Evolutionary conservation across 2,888 invertebrate species (phyloP), one percentile per base, ranked within the genome.

Genomic region (Rhamnusium bicolor): DNA sequence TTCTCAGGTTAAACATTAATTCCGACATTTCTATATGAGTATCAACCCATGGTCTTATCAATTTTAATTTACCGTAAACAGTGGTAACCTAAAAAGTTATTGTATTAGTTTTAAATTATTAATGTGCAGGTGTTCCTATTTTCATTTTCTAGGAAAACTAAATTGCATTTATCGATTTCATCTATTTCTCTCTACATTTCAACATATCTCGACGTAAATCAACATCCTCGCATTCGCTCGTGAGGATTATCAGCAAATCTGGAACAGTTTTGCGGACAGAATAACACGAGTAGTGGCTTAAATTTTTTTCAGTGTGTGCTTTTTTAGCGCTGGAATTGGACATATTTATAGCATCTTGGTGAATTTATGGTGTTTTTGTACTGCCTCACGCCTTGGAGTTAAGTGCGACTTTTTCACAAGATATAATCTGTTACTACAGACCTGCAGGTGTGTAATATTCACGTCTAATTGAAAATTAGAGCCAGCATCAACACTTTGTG

Each of bases 291-390:
- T 62, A 61, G 72, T 58, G 75, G 77, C 66, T 77, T 67, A 65
- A 74, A 77, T 78, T 78, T 80, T 79, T 80, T 76, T 71, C 73
- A 60, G 62, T 61, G 49, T n/a, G 40, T 47, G 69, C 66, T 72
- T 72, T n/a, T 68, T 72, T 60, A 60, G 53, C 70, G 74, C 68
- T 24, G 58, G 32, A 80, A 79, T 78, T 69, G 75, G 82, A 83
- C 81, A 77, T 81, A 80, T 83, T 83, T 82, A 83, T 82, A 79
- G 81, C 74, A 72, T 78, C 79, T 74, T 49, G 18, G 70, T 71
- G 74, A 70, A 83, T 83, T 83, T 83, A 83, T 82, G 68, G 81
- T 82, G 82, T 83, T 83, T 82, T 82, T 83, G 81, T 82, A 76
- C 78, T 66, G 69, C 47, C 32, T 66, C 49, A 68, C 71, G 72